phyloP scores from a whole-genome alignment of 2,888 invertebrate species.

The Chaitophorus viminalis region DNA sequence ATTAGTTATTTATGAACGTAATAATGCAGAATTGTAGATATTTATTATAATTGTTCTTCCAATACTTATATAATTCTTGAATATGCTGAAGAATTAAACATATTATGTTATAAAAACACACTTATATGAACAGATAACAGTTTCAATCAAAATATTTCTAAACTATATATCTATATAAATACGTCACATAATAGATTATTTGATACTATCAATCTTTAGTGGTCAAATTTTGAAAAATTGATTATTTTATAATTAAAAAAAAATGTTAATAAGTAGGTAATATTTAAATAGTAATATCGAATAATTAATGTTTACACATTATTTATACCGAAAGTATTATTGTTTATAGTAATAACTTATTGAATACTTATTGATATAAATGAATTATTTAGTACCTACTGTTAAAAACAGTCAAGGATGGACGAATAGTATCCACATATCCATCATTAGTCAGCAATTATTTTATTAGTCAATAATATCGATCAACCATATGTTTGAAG shows the following conservation, averaged over 20 bases:
- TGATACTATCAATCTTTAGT: no score
- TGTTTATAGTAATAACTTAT: no score
- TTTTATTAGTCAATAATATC: background rate
- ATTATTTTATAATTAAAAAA: background rate
- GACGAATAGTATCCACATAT: no score
- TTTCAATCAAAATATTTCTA: background rate
- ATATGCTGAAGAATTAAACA: no score
- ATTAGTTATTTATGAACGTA: background rate
- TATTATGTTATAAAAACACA: no score
- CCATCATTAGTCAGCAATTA: constrained; percentile 23
- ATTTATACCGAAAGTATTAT: no score
- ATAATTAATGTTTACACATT: background rate
- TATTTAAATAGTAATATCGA: background rate
- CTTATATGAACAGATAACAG: no score
- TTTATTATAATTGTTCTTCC: background rate
- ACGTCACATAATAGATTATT: no score
- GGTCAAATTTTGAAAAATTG: no score
- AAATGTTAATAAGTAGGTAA: background rate
- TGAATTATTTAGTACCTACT: background rate
- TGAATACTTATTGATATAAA: no score
- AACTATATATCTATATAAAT: no score
- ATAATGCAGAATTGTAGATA: background rate
- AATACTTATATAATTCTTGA: background rate
- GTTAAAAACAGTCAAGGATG: background rate
- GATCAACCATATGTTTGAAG: constrained; percentile 44